Base-by-base conservation (phyloP, 2,888 invertebrate genomes). In the Athalia circularis region DNA sequence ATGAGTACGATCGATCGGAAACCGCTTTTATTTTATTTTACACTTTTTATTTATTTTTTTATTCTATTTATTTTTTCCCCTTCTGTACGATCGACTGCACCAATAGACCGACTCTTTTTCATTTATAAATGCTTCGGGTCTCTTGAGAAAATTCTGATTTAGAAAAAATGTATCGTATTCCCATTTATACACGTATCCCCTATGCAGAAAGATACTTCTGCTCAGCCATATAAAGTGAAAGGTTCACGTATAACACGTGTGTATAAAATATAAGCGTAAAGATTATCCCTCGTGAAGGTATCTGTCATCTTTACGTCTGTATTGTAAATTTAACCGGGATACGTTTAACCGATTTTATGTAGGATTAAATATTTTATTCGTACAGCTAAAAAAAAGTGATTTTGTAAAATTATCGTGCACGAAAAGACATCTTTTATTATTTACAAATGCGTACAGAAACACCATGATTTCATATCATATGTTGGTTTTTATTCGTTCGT, bases 201-300 rank as follows among this genome's bases (percentile, higher is more conserved):
- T 67, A 64, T 48, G 68, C 54, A 47, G 43, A 11, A 59, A 6
- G 15, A 9, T 8, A 45, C 72, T 72, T n/a, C 9, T 45, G 72
- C 47, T 54, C 5, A 52, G 8, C 43, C 50, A 13, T 54, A 54
- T 54, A 4, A 11, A 59, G 59, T 72, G 72, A 72, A 72, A 72
- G 72, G 72, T 59, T 7, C 13, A 5, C 13, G 9, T 72, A 4
- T n/a, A n/a, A n/a, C 45, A 45, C n/a, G 29, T 29, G 2, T 29
- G 29, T 29, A 29, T 29, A 29, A 29, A 29, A 29, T 29, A 29
- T 29, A 29, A 29, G 29, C 29, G 72, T 59, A 72, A 59, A 59
- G 72, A 72, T 72, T 72, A 72, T 47, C 70, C 70, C 70, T 45
- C 59, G 45, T 72, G 70, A 45, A 29, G 29, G 29, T 29, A 29